Evolutionary conservation across 1,140 invertebrate genomes (phyloP), one percentile per base, ranked within the genome.

Genomic region (Platorchestia sp.): DNA sequence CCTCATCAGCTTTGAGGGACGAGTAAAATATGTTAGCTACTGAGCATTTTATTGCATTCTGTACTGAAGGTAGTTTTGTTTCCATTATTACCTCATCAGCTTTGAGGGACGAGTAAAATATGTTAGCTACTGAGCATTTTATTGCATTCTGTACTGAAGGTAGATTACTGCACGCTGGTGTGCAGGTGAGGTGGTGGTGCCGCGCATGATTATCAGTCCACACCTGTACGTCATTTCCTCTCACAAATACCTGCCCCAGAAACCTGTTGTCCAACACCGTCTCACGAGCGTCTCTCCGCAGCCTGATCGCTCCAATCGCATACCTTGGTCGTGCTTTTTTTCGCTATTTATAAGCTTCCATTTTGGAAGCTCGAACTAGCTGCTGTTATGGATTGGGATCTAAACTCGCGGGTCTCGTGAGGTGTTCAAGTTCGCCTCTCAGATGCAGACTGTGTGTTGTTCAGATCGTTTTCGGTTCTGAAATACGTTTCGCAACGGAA

Each of bases 221-320:
- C 87, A 90, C 87, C 87, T 90, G 87, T 90, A 42, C 87, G 87
- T 90, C 87, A 90, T 43, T 90, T 90, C 87, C 87, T 90, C 44
- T 90, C 44, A 90, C 87, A 90, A 90, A 90, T 90, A 90, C 87
- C 87, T 90, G 87, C 87, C 87, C 87, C 87, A 90, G 41, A 90
- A 90, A 90, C 87, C 87, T 42, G 87, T 90, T 90, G 87, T 43
- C 87, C 19, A 41, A 42, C 87, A 90, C 0, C 87, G 59, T 75
- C 59, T 75, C 59, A 75, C 59, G 59, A 75, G 27, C 59, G 36
- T 10, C 59, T 36, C 59, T 36, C 27, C 59, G 59, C 27, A 75
- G 59, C 59, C 27, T 27, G 47, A 51, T 51, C 47, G 47, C 47
- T 51, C 7, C 59, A 75, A 75, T 75, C 59, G 59, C 59, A 75